Evolutionary conservation across 2,888 invertebrate species (phyloP), one percentile per base, ranked within the genome.

Genomic region (Agrotis segetum): DNA sequence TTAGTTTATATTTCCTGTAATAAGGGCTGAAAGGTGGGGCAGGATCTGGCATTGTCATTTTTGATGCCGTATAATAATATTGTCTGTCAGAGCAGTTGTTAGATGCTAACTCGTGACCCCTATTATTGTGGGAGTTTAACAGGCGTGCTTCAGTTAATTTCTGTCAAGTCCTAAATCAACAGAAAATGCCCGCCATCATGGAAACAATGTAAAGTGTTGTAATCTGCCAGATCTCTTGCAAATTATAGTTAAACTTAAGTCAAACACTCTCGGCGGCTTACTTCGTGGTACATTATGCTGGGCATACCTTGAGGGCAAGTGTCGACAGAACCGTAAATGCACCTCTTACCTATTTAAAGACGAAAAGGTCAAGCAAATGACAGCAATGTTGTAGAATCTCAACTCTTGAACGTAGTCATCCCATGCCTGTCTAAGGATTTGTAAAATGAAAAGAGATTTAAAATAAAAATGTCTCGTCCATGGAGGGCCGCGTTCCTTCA

Each of bases 91-190:
- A 58, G 61, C 56, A 72, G 60, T 74, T 65, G 55, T 71, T 83
- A 21, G 49, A 71, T 65, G 78, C 75, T 78, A 79, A 80, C 58
- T 72, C 55, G 65, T 63, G 56, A 52, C 75, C 65, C 71, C 74
- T 82, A 66, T 84, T 86, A 85, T 87, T 87, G 71, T 80, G 74
- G 71, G 75, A 81, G 83, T 87, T 85, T 89, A 90, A 90, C 89
- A 89, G 86, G 85, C 85, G 82, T 87, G 78, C 87, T 90, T 87
- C 79, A 86, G 88, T 89, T 92, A 92, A 93, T 92, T 91, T 92
- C 88, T 90, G 89, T 88, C 89, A 90, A 90, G 92, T 93, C 95
- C 95, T 96, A 96, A 94, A 91, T 92, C 92, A 94, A 95, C 95
- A 95, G 79, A 81, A 85, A 86, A 88, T 87, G 88, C 87, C 89